Percentiles rank a stretch among this genome's conserved stretches.
Evolutionary conservation across 1,140 invertebrate genomes (phyloP).

Genomic region (Augochlora pura): DNA sequence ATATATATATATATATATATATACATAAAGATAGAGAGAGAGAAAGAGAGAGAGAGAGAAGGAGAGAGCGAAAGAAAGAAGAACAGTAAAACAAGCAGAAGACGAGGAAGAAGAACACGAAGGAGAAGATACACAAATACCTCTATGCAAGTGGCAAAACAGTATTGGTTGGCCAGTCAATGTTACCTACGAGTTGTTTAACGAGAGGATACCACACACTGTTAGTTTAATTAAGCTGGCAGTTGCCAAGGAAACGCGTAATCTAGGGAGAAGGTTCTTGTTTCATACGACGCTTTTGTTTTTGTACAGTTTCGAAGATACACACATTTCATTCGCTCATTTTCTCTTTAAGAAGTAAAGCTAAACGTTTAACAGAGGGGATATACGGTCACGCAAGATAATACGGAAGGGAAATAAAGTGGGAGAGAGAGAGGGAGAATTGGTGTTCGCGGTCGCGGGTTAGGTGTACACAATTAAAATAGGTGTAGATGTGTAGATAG

Average conservation of each 20-base stretch:
- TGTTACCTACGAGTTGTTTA: slow-evolving; percentile 71
- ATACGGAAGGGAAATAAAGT: no score
- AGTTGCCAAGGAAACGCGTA: slow-evolving; percentile 26
- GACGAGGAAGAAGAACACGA: background rate
- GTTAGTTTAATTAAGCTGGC: slow-evolving; percentile 42
- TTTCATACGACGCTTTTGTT: slow-evolving; percentile 55
- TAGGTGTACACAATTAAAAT: slow-evolving; percentile 56
- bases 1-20: no score
- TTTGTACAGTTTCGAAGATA: slow-evolving; percentile 58
- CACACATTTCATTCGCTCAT: slow-evolving; percentile 45
- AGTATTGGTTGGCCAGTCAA: slow-evolving; percentile 64
- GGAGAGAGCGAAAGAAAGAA: no score
- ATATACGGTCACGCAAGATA: background rate
- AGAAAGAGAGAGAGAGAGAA: no score
- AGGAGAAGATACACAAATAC: background rate
- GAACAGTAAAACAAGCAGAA: background rate
- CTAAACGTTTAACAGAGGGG: no score
- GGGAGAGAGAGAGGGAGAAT: no score
- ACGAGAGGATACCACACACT: slow-evolving; percentile 20
- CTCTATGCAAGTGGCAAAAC: slow-evolving; percentile 49
- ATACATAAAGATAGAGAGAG: no score
- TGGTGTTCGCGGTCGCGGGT: slow-evolving; percentile 14
- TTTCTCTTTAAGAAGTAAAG: slow-evolving; percentile 17
- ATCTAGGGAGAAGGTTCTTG: slow-evolving; percentile 51
- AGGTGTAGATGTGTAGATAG: slow-evolving; percentile 65